Base-by-base conservation (phyloP, 2,113 vertebrate genomes). In the Pygoscelis adeliae region DNA sequence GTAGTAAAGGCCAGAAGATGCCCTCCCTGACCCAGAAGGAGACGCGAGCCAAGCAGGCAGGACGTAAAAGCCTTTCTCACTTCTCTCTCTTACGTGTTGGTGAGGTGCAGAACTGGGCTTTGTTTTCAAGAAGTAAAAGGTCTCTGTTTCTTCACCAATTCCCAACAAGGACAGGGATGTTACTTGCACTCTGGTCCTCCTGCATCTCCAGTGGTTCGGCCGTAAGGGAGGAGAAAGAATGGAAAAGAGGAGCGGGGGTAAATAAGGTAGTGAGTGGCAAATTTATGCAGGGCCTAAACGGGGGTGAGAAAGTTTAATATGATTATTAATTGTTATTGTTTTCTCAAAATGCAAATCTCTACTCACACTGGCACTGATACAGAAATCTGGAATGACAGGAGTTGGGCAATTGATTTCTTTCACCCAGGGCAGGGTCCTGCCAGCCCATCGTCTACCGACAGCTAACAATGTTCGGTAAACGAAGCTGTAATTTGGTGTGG, bases 131-230 rank as follows among this genome's bases (percentile, higher is more conserved):
- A 61, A 62, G 21, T 36, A 25, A 62, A 61, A 93, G 0, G 11
- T 61, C 16, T 89, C 59, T 67, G 11, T 84, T 79, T 50, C 36
- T 59, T 66, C 36, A 50, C 23, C 46, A 26, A 14, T 78, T 83
- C 40, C 46, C 10, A 20, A 9, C 8, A 34, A 44, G 63, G 23
- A 8, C 9, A 5, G 27, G 13, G 26, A 40, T 0, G 1, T 74
- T 59, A 5, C 26, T 56, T 86, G 30, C 5, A 11, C 29, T 36
- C 42, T 56, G 29, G 3, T 11, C n/a, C 36, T 90, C 25, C n/a
- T 47, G 46, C 11, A 6, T 50, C 42, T 42, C 29, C 40, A 36
- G 13, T 30, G 16, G 29, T 21, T 17, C 2, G 15, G 32, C 30
- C 21, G 4, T 49, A 49, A 42, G 2, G 2, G n/a, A n/a, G 19